Evolutionary conservation across 2,113 vertebrate genomes (phyloP), one percentile per base, ranked within the genome.

Genomic region (Echinops telfairi): DNA sequence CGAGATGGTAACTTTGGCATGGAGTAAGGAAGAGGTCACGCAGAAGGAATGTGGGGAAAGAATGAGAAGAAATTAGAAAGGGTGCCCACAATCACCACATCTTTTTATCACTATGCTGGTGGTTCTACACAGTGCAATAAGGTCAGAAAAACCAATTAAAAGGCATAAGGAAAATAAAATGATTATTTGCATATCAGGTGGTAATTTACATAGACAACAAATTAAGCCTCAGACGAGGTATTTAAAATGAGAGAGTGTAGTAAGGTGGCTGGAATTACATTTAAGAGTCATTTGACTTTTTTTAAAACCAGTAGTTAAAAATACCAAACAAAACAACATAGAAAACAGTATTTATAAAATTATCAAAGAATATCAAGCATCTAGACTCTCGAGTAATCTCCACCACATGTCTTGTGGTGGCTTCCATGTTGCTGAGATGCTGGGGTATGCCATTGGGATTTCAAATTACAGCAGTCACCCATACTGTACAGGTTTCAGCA

Each of bases 191-290:
- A 90, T n/a, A 38, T 89, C 8, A 85, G 71, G 25, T 36, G 36
- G 79, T 93, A 84, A 84, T 94, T 94, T 86, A 94, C 10, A 43
- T n/a, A 81, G 58, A 89, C 86, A 91, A 77, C 12, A 84, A 93
- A 95, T 88, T 91, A 83, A 36, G 77, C 58, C 86, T 79, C 1
- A 79, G 40, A 58, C 7, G 84, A 84, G 75, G 93, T 85, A 78
- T 92, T 93, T 76, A 36, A 92, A 94, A 79, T 92, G 83, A 78
- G 60, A 89, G 77, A 57, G 27, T 23, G 66, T 33, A 53, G 47
- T 11, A 53, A 53, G 47, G 47, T 53, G 47, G 47, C 47, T 89
- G 85, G 75, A 29, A 92, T 88, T 87, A 90, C 47, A 88, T 40
- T 62, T 70, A 82, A 93, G 93, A 81, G 85, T 83, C 9, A 70